Evolutionary conservation across 2,888 invertebrate genomes (phyloP).

Genomic region (Eudasyphora cyanicolor): DNA sequence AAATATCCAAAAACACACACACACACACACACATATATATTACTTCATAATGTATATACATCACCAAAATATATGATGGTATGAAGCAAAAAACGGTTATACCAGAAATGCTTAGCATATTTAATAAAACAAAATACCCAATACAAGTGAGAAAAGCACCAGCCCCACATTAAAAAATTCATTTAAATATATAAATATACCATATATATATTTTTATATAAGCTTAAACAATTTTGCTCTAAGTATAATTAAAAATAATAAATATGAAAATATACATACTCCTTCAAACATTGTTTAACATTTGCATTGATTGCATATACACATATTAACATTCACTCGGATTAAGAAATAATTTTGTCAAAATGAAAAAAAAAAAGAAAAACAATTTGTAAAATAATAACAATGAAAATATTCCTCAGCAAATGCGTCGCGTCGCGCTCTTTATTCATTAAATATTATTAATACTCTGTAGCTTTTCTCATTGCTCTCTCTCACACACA

Average conservation of each 20-base stretch:
- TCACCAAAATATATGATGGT: neutral
- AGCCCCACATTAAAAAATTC: neutral
- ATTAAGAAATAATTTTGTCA: neutral
- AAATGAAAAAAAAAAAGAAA: neutral
- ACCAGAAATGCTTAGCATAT: conserved; percentile 28
- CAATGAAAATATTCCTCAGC: neutral
- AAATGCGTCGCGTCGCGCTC: too few relatives aligned
- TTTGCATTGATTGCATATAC: conserved; percentile 29
- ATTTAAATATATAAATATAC: conserved; percentile 9
- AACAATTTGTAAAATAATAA: neutral
- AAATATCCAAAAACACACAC: neutral
- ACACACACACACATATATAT: neutral
- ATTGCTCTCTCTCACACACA: neutral
- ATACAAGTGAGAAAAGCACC: neutral
- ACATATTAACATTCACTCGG: conserved; percentile 1
- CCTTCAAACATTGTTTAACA: neutral
- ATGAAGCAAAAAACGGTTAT: neutral
- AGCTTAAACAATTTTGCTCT: conserved; percentile 36
- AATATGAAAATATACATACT: neutral
- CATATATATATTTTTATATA: conserved; percentile 53
- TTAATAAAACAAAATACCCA: neutral
- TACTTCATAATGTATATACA: neutral
- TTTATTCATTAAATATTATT: neutral
- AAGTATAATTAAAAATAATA: neutral
- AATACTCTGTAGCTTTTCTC: neutral